Evolutionary conservation across 2,113 vertebrate species (phyloP).

Genomic region (Malaclemys terrapin): DNA sequence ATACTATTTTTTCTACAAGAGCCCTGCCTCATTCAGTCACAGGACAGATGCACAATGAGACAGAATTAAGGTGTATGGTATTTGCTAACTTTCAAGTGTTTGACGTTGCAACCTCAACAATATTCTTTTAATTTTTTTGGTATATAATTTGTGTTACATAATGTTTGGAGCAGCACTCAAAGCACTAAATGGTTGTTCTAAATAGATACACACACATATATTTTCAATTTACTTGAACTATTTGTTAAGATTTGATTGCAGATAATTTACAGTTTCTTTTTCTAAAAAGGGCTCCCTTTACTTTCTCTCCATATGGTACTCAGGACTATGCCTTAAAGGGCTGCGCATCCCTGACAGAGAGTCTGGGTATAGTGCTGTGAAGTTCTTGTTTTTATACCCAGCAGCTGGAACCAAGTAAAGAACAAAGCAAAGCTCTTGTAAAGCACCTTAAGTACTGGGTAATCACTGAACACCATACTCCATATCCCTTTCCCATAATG

Average conservation of each 20-base stretch:
- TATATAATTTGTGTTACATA: background rate
- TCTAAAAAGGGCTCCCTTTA: background rate
- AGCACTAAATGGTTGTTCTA: background rate
- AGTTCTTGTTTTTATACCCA: background rate
- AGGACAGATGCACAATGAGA: background rate
- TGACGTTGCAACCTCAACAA: background rate
- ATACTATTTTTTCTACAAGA: background rate
- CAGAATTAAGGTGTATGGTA: background rate
- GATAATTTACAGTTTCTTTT: background rate
- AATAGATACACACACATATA: background rate
- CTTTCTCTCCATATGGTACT: background rate
- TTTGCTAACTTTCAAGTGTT: background rate
- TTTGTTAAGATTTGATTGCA: background rate
- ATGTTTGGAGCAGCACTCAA: background rate
- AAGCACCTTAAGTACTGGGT: background rate
- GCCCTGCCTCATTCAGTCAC: background rate
- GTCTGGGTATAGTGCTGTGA: background rate
- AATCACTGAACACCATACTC: background rate
- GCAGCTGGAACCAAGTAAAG: background rate
- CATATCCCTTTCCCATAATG: background rate
- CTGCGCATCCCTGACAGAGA: background rate
- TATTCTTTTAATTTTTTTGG: background rate
- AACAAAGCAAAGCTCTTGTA: background rate
- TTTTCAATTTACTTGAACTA: background rate
- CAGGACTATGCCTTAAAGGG: background rate